Base-by-base conservation (phyloP, 2,797 vertebrate genomes). In the Chrysocyon brachyurus region DNA sequence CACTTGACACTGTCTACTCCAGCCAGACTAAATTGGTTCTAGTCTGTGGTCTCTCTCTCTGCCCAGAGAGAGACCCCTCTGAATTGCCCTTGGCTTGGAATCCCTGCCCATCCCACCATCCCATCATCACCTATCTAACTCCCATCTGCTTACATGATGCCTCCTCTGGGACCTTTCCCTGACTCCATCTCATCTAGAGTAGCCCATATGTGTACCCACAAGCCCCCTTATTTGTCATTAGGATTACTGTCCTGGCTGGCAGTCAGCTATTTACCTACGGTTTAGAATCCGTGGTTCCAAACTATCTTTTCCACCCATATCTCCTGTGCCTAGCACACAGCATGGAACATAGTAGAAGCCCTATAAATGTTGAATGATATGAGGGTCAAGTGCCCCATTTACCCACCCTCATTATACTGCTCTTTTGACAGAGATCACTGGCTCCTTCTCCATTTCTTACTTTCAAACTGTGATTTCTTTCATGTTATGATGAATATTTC, bases 401-500 rank as follows among this genome's bases (percentile, higher is more conserved):
- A 22, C 16, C 72, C 21, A 24, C 6, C 17, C 33, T 46, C 40
- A 26, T 56, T 46, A 77, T 14, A 9, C 8, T 93, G 21, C 17
- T 95, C 5, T 66, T 70, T 12, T 9, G 5, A 72, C 19, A 95
- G n/a, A 82, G 8, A 46, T 22, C 49, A 36, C 46, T 26, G 12
- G 3, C 12, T 24, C 6, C 57, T 90, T 64, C 70, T 75, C 36
- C 9, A 12, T 57, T 81, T 75, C 59, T 92, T 88, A 49, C 28
- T 89, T 97, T 85, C 52, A 94, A 90, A 72, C 9, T 81, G 54
- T 56, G 36, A 79, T 75, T 56, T 24, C 17, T 40, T 78, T 91
- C 72, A 70, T 40, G 5, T 56, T 73, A 49, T 73, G 70, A 88
- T 81, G 46, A 82, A 40, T 82, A 59, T 68, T 92, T 87, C 26